phyloP scores from a whole-genome alignment of 2,113 vertebrate genomes.

The Sinocyclocheilus rhinocerous region DNA sequence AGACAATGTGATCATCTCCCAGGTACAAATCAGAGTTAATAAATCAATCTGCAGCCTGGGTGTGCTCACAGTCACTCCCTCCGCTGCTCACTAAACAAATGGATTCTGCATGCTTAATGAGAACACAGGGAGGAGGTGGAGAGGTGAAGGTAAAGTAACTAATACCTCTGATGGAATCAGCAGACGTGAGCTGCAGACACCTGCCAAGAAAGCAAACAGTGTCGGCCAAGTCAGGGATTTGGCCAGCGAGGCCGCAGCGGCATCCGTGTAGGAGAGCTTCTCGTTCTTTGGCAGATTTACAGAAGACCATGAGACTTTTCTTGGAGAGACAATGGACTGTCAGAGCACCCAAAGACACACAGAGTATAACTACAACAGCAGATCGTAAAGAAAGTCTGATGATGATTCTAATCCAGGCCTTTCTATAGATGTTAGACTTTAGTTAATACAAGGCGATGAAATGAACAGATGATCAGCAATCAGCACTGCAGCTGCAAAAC shows the following conservation, averaged over 20 bases:
- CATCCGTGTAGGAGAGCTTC: slow-evolving; percentile 45
- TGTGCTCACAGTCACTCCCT: slow-evolving; percentile 58
- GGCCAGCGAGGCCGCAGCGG: slow-evolving; percentile 45
- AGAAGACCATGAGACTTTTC: slow-evolving; percentile 39
- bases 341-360: slow-evolving; percentile 54
- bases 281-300: slow-evolving; percentile 66
- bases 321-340: slow-evolving; percentile 51
- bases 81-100: slow-evolving; percentile 70
- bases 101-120: slow-evolving; percentile 73
- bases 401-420: slow-evolving; percentile 10
- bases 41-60: slow-evolving; percentile 67
- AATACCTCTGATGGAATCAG: slow-evolving; percentile 70
- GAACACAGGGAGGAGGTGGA: slow-evolving; percentile 39
- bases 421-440: slow-evolving; percentile 26
- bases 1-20: slow-evolving; percentile 58
- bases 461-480: slow-evolving; percentile 51
- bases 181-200: slow-evolving; percentile 62
- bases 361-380: slow-evolving; percentile 53
- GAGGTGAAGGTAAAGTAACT: slow-evolving; percentile 59
- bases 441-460: slow-evolving; percentile 56
- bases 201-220: slow-evolving; percentile 56
- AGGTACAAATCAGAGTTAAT: slow-evolving; percentile 69
- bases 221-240: slow-evolving; percentile 59
- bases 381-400: slow-evolving; percentile 34
- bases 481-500: slow-evolving; percentile 42